A percentile compares a stretch with the other conserved stretches of the same genome.
Conservation (phyloP, 2,113 vertebrate genomes). For the Neolamprologus toae region DNA sequence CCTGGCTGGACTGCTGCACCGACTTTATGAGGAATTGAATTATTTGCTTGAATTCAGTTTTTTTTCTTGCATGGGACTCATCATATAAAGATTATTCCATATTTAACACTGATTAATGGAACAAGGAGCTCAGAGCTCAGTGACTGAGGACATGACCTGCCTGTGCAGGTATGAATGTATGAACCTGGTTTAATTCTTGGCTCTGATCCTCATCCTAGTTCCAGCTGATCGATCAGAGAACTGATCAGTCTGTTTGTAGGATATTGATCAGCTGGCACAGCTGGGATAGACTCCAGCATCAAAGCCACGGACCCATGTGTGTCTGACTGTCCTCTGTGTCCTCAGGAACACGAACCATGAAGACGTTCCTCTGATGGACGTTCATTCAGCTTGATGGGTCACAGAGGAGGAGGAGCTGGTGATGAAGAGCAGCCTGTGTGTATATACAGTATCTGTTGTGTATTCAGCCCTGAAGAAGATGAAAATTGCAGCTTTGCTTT, state of each 20-base stretch:
- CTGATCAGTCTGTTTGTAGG: neutral
- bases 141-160: neutral
- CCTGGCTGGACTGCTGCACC: neutral
- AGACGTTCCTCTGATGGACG: accelerated
- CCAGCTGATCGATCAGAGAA: neutral
- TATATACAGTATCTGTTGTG: neutral
- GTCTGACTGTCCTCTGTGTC: neutral
- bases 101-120: neutral
- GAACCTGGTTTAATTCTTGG: neutral
- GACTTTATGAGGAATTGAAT: accelerated
- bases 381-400: too few species aligned
- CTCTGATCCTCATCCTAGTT: neutral
- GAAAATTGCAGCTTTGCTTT: neutral
- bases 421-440: neutral
- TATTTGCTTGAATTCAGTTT: neutral
- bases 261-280: neutral
- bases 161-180: accelerated
- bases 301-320: accelerated
- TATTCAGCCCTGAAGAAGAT: neutral
- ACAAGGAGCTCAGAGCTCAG: neutral
- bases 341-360: neutral
- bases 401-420: neutral
- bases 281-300: neutral
- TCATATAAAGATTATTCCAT: neutral
- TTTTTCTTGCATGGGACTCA: neutral